Percentiles rank a stretch among this genome's conserved stretches.
phyloP scores from a whole-genome alignment of 2,888 invertebrate genomes.

The Drosophila atripex region DNA sequence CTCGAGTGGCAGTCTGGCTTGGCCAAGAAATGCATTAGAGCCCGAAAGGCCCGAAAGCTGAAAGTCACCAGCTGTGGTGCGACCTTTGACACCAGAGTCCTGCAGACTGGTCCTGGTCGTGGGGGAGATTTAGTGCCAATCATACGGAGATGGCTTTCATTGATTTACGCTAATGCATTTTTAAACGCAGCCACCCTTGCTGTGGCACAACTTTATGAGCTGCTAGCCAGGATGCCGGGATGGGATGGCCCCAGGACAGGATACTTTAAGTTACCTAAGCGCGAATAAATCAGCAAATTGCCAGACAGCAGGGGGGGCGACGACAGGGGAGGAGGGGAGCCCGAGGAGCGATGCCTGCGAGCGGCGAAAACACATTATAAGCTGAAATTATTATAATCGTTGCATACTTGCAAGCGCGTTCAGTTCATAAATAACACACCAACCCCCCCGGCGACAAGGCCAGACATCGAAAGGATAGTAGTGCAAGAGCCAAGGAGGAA shows the following conservation, averaged over 20 bases:
- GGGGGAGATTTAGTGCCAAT: conserved; percentile 61
- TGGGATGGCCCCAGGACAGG: conserved; percentile 38
- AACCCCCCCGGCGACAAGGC: conserved; percentile 10
- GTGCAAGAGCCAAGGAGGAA: too few relatives aligned
- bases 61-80: conserved; percentile 11
- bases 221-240: conserved; percentile 15
- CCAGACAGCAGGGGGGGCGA: conserved; percentile 30
- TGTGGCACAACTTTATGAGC: conserved; percentile 52
- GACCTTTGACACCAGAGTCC: conserved; percentile 19
- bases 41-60: not conserved
- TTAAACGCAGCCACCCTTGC: conserved; percentile 52
- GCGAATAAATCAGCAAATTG: conserved; percentile 68
- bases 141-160: conserved; percentile 55
- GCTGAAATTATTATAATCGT: conserved; percentile 67
- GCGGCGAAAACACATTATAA: conserved; percentile 58
- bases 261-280: conserved; percentile 68
- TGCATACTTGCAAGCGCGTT: conserved; percentile 63
- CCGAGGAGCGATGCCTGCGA: conserved; percentile 36
- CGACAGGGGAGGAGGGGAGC: not conserved
- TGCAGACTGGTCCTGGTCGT: conserved; percentile 1
- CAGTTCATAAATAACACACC: conserved; percentile 59
- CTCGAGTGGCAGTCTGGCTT: not conserved
- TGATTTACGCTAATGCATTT: conserved; percentile 70
- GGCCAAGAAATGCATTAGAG: conserved; percentile 38
- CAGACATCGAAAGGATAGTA: too few relatives aligned